phyloP scores from a whole-genome alignment of 2,797 vertebrate species.

The Craterocephalus amniculus region DNA sequence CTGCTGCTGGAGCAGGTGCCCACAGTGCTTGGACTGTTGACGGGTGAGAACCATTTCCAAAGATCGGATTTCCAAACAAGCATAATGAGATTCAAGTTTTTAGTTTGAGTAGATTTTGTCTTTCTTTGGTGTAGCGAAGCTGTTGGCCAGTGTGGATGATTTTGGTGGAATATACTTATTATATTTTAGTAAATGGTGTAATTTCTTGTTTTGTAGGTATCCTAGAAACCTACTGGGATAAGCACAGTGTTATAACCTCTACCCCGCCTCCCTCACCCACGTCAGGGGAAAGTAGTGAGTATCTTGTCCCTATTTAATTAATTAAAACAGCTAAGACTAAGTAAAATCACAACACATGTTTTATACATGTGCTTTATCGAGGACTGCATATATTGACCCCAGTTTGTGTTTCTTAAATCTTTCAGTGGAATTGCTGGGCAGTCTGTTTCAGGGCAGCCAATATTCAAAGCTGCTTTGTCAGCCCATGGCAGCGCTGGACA shows the following conservation, averaged over 20 bases:
- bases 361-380: not conserved
- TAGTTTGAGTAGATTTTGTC: no score
- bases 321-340: no score
- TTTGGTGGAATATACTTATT: not conserved
- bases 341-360: no score
- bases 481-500: slow-evolving; percentile 90
- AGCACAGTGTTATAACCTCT: slow-evolving; percentile 93
- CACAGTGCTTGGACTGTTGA: slow-evolving; percentile 92
- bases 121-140: no score
- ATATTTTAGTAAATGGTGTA: not conserved
- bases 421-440: slow-evolving; percentile 89
- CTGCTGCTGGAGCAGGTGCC: slow-evolving; percentile 96
- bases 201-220: slow-evolving; percentile 83
- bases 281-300: slow-evolving; percentile 92
- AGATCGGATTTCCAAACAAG: not conserved
- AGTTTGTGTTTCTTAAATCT: slow-evolving; percentile 39
- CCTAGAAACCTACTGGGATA: slow-evolving; percentile 97
- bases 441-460: slow-evolving; percentile 90
- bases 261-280: slow-evolving; percentile 97
- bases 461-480: slow-evolving; percentile 91
- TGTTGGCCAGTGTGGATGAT: no score
- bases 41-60: slow-evolving; percentile 80
- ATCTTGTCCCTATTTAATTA: not conserved
- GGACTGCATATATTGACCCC: slow-evolving; percentile 19
- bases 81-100: no score